Conservation (phyloP, 2,113 vertebrate genomes). For the Todiramphus saurophagus region DNA sequence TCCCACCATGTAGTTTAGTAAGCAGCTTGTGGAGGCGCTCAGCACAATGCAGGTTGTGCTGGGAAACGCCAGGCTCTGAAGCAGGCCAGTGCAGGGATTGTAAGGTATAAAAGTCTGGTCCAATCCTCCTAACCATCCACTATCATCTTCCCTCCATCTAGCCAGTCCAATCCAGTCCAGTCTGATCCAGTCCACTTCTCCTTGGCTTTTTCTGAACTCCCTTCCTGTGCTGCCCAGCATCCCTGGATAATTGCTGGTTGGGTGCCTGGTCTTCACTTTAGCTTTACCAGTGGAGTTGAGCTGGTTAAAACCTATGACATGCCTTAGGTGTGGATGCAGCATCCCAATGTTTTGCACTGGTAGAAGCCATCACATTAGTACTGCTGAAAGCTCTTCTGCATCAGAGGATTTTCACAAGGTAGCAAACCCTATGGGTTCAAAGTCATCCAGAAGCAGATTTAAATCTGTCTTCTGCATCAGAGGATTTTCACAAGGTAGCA, state of each 20-base stretch:
- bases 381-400: background rate
- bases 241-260: background rate
- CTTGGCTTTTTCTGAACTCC: background rate
- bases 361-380: background rate
- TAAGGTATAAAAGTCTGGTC: background rate
- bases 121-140: background rate
- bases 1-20: background rate
- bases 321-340: background rate
- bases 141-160: background rate
- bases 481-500: background rate
- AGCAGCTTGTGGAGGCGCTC: background rate
- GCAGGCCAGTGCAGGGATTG: background rate
- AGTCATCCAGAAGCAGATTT: background rate
- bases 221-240: background rate
- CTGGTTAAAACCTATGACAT: background rate
- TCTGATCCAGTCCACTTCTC: background rate
- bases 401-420: background rate
- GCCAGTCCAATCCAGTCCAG: background rate
- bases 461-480: background rate
- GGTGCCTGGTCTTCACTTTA: background rate
- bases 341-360: background rate
- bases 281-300: background rate
- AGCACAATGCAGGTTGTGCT: accelerated
- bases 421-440: background rate
- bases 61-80: background rate